phyloP scores from a whole-genome alignment of 2,888 invertebrate species.

The Drosophila algonquin region DNA sequence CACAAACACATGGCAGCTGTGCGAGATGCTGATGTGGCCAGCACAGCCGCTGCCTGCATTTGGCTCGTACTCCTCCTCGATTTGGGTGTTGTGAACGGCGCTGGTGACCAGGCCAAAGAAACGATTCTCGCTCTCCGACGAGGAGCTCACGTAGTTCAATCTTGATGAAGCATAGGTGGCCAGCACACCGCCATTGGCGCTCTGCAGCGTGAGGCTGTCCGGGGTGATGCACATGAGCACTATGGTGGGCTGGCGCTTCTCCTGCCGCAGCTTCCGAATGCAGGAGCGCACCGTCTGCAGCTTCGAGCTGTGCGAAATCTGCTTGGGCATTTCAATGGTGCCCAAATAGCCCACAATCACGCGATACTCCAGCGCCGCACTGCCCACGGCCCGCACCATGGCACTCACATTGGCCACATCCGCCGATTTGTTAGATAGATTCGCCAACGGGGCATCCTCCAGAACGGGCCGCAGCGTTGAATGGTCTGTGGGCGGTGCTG shows the following conservation, averaged over 20 bases:
- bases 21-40: conserved; percentile 87
- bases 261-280: conserved; percentile 93
- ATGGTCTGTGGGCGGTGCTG: conserved; percentile 42
- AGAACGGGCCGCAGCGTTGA: conserved; percentile 75
- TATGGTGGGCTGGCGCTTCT: conserved; percentile 93
- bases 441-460: conserved; percentile 77
- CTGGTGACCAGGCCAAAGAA: conserved; percentile 97
- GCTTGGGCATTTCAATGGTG: conserved; percentile 97
- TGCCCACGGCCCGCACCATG: conserved; percentile 81
- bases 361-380: conserved; percentile 88
- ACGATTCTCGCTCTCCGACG: conserved; percentile 94
- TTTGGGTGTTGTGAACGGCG: conserved; percentile 86
- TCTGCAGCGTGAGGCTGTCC: conserved; percentile 91
- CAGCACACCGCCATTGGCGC: conserved; percentile 90
- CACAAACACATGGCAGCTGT: conserved; percentile 97
- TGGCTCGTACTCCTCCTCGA: conserved; percentile 82
- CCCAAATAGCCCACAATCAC: conserved; percentile 97
- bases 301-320: conserved; percentile 90
- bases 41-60: conserved; percentile 24
- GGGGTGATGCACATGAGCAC: conserved; percentile 94
- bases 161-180: conserved; percentile 94
- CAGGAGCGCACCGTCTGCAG: conserved; percentile 92
- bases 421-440: conserved; percentile 65
- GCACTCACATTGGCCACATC: conserved; percentile 84
- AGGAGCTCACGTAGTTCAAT: conserved; percentile 94